Percentiles rank a stretch among this genome's conserved stretches.
phyloP scores from a whole-genome alignment of 2,888 invertebrate genomes.

The Prosopocoilus inquinatus region DNA sequence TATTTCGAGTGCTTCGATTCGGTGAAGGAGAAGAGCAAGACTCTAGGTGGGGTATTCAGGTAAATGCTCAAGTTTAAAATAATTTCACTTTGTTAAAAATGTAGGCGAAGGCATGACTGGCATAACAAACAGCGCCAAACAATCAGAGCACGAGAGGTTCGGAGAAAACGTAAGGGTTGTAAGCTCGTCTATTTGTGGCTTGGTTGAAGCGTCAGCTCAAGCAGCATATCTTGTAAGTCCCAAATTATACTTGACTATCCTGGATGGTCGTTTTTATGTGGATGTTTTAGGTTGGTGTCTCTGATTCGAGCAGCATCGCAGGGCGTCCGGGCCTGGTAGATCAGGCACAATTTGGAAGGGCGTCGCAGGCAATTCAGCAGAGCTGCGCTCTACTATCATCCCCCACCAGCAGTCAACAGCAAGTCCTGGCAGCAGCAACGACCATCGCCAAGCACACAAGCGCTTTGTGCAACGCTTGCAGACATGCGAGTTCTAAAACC shows the following conservation, averaged over 20 bases:
- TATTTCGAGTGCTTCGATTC: slow-evolving; percentile 93
- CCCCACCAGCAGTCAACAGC: slow-evolving; percentile 72
- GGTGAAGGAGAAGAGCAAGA: slow-evolving; percentile 85
- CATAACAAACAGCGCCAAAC: slow-evolving; percentile 89
- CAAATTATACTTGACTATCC: not conserved
- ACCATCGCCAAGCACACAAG: slow-evolving; percentile 95
- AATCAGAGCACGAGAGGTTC: slow-evolving; percentile 81
- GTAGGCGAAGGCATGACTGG: slow-evolving; percentile 87
- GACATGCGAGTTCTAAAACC: slow-evolving; percentile 88
- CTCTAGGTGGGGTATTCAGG: slow-evolving; percentile 56
- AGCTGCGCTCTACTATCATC: slow-evolving; percentile 80
- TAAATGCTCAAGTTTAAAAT: not conserved
- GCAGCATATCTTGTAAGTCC: slow-evolving; percentile 78
- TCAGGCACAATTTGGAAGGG: slow-evolving; percentile 82
- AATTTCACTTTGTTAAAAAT: slow-evolving; percentile 5
- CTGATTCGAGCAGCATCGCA: slow-evolving; percentile 85
- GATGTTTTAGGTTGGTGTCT: slow-evolving; percentile 72
- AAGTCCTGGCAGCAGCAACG: slow-evolving; percentile 87
- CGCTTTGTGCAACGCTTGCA: slow-evolving; percentile 91
- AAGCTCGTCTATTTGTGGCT: slow-evolving; percentile 83
- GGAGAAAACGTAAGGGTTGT: slow-evolving; percentile 80
- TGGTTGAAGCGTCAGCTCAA: slow-evolving; percentile 92
- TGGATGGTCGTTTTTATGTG: slow-evolving; percentile 5
- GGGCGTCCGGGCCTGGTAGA: slow-evolving; percentile 88
- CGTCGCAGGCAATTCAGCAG: slow-evolving; percentile 84